Base-by-base conservation (phyloP, 2,113 vertebrate genomes). In the Aspidoscelis tigris region DNA sequence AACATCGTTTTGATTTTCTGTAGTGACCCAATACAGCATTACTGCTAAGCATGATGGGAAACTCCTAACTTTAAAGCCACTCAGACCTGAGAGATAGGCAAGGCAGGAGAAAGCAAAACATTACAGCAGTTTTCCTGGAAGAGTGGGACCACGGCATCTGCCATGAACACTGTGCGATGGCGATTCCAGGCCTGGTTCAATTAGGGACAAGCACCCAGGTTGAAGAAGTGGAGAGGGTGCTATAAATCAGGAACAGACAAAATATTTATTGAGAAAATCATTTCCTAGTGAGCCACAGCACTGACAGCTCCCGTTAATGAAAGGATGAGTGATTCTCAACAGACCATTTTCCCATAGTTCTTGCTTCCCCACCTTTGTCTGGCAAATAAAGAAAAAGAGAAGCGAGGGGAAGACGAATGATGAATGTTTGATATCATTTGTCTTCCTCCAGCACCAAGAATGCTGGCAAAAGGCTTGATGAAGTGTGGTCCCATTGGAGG, bases 221-320 rank as follows among this genome's bases (percentile, higher is more conserved):
- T 18, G 18, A 61, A 16, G 58, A 61, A 61, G 58, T 61, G 58
- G 58, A 18, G 58, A 61, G 58, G 14, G 58, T 16, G 87, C 90
- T 93, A 96, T 96, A 96, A 96, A 96, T 96, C 96, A 96, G 95
- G 93, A 95, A 95, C 93, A 95, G 95, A 94, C 86, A 94, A 94
- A 96, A 94, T 95, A 96, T 95, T 96, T 96, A 95, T 94, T 11
- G 81, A 16, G 55, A 93, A 92, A 91, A 94, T 95, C 95, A 96
- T 96, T 97, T 96, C 96, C 95, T 93, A 85, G 12, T 86, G 90
- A 93, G 91, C 92, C 83, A 88, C 78, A 82, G 89, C 92, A 91
- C 61, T 95, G 96, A 96, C 95, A 96, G 93, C 87, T 91, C 88
- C 95, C 93, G 89, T 96, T 96, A 96, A 94, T 92, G 91, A 87